Evolutionary conservation across 2,113 vertebrate genomes (phyloP), one percentile per base, ranked within the genome.

Genomic region (Herpetotheres cachinnans): DNA sequence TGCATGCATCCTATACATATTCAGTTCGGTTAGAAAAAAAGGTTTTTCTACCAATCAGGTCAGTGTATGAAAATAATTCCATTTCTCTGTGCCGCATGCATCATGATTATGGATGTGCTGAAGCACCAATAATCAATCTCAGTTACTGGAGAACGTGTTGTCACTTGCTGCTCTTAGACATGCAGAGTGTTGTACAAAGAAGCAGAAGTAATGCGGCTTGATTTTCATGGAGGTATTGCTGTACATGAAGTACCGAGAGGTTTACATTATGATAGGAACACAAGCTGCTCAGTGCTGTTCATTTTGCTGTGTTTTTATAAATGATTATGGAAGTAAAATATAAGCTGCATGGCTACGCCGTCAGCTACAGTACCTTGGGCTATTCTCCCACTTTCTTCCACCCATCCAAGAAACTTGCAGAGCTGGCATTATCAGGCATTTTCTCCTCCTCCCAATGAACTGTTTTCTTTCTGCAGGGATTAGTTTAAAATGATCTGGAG

Each of bases 71-170:
- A 71, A 91, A 88, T 89, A 80, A 62, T 86, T 92, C 46, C 29
- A 11, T 82, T 47, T 96, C 93, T 96, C 63, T 1, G 1, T 79
- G 62, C 80, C 73, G 62, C 21, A n/a, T 89, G 54, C 66, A 80
- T 96, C 67, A 52, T 90, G 91, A 91, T 95, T 95, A 93, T 87
- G 73, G 66, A 82, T 91, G 86, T 79, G 82, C 66, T 71, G 92
- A 87, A 82, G 83, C 56, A 90, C 74, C 85, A 92, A 86, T 94
- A 94, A 96, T 95, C 94, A 90, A 91, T 96, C 96, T 95, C 91
- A 90, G 94, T 97, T 97, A 78, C 91, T 70, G 71, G 49, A 82
- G 86, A 94, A 76, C 14, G 0, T 56, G 91, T 92, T 94, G 91
- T 90, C 80, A 61, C 87, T 96, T 88, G 89, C 90, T 92, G 63